Base-by-base conservation (phyloP, 2,888 invertebrate species). In the Drosophila demipolita region DNA sequence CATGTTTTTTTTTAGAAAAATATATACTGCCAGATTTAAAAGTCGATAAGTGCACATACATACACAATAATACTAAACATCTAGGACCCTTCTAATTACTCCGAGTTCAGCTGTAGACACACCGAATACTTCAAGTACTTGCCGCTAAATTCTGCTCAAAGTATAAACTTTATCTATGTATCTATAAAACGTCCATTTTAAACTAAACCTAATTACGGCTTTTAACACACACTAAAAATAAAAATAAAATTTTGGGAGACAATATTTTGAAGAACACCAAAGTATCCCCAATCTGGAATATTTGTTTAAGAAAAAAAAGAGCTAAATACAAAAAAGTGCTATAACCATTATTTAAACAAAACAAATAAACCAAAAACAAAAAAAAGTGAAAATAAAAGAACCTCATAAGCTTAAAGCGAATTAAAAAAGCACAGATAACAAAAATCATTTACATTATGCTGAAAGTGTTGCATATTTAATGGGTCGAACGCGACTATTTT, bases 181-280 rank as follows among this genome's bases (percentile, higher is more conserved):
- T 81, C 38, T 55, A 55, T 55, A 38, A 73, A 77, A 90, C 87
- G 89, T 84, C 90, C 85, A 90, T 90, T 90, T 89, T 82, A 69
- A 87, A 58, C 38, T 40, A 72, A 59, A 66, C 58, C 76, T 66
- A 72, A 54, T 53, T 73, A 77, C 54, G 50, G 72, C 73, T 81
- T 73, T 73, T 70, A 79, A 79, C 52, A 55, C 6, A 68, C 54
- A 53, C 54, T 32, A 64, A 45, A 72, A 66, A 75, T 72, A 63
- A 63, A 29, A 20, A 20, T 8, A 15, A 20, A 62, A 29, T 48
- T 55, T 66, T 29, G 57, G 48, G n/a, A n/a, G 32, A 60, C 59
- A 61, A n/a, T 71, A 71, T 54, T 49, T 65, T 59, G 40, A 59
- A 23, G 32, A 33, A 67, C 57, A 23, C 58, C 36, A 54, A 20